Percentiles rank a stretch among this genome's conserved stretches.
Conservation (phyloP, 2,113 vertebrate species). For the Psammodynastes pulverulentus region DNA sequence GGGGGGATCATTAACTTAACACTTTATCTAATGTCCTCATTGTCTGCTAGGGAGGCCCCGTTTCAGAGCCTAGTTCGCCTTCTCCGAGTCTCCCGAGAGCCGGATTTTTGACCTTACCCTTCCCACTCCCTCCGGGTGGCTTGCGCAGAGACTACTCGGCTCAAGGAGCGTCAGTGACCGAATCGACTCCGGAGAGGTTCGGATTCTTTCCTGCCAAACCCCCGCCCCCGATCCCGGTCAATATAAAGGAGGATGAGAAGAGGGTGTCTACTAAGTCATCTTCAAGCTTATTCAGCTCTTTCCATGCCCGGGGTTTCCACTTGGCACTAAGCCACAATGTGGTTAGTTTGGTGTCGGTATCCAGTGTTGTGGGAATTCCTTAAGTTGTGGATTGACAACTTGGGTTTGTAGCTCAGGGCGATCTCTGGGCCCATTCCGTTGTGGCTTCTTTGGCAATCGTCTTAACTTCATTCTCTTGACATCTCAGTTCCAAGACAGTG, state of each 20-base stretch:
- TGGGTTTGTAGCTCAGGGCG: not conserved
- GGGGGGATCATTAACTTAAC: slow-evolving; percentile 89
- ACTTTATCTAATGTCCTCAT: slow-evolving; percentile 87
- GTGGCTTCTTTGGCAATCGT: not conserved
- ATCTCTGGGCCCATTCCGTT: not conserved
- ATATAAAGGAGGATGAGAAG: not conserved
- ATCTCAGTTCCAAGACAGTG: not conserved
- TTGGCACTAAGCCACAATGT: not conserved
- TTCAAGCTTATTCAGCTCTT: not conserved
- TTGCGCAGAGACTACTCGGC: not conserved
- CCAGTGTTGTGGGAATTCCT: not conserved
- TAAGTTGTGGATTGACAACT: not conserved
- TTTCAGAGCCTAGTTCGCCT: slow-evolving; percentile 65
- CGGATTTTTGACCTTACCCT: slow-evolving; percentile 20
- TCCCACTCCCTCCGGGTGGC: too few species aligned
- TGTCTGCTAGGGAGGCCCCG: slow-evolving; percentile 75
- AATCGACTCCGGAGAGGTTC: not conserved
- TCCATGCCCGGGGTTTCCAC: not conserved
- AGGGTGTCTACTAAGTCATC: not conserved
- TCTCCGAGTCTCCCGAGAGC: not conserved
- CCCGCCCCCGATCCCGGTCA: not conserved
- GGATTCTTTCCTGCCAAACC: not conserved
- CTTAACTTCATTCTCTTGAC: not conserved
- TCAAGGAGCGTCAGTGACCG: not conserved
- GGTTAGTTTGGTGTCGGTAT: not conserved